These are phyloP conservation scores for Drosophila ficusphila DNA, from an alignment of 1,140 invertebrate genomes.

Conservation along the genomic window DNA sequence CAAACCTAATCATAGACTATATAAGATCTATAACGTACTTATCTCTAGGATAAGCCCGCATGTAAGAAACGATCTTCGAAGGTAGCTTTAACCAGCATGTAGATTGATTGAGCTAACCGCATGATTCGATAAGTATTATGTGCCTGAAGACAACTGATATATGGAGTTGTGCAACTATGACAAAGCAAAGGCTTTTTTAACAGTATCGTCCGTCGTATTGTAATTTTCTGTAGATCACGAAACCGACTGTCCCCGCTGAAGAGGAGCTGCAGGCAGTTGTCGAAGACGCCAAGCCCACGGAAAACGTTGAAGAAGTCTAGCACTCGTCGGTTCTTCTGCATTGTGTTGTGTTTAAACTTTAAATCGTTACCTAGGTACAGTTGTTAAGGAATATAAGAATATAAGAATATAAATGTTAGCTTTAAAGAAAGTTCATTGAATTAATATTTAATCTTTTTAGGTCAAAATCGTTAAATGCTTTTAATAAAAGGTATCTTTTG, in stretches of 20 bases:
- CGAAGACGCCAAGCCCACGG: conserved; percentile 23
- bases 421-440: background rate
- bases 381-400: too few species aligned
- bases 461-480: background rate
- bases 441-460: background rate
- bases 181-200: conserved; percentile 13
- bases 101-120: conserved; percentile 30
- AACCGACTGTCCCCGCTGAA: conserved; percentile 20
- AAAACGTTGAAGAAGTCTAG: conserved; percentile 40
- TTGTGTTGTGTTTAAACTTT: conserved; percentile 17
- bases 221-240: conserved; percentile 55
- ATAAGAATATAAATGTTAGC: conserved; percentile 30
- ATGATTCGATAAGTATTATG: conserved; percentile 46
- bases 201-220: conserved; percentile 26
- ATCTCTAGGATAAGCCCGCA: conserved; percentile 24
- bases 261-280: conserved; percentile 36
- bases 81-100: conserved; percentile 17
- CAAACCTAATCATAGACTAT: conserved; percentile 41
- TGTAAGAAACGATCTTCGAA: conserved; percentile 2
- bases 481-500: background rate
- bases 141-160: conserved; percentile 28
- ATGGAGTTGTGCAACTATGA: conserved; percentile 5
- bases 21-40: conserved; percentile 27
- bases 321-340: background rate
- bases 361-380: conserved; percentile 26